Evolutionary conservation across 2,888 invertebrate species (phyloP).

Genomic region (Plagiodera versicolora): DNA sequence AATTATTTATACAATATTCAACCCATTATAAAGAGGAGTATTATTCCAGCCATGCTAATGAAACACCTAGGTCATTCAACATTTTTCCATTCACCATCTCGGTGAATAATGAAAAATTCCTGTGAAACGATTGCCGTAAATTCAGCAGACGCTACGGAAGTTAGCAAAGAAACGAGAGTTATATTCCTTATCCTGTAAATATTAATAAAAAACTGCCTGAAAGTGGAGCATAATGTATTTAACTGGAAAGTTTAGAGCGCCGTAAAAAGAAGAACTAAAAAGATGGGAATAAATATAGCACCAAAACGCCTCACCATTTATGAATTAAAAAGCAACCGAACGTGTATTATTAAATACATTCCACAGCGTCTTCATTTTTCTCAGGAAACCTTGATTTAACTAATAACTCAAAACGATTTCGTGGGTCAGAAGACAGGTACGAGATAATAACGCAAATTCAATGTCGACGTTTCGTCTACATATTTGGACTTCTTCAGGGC

Average conservation of each 20-base stretch:
- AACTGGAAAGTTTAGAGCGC: slow-evolving; percentile 21
- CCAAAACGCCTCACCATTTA: slow-evolving; percentile 11
- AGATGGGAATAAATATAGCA: slow-evolving; percentile 13
- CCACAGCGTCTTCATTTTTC: neutral
- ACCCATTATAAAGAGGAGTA: too few species aligned
- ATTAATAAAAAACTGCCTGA: slow-evolving; percentile 23
- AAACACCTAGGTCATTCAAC: neutral
- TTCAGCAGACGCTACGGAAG: slow-evolving; percentile 10
- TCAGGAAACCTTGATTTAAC: neutral
- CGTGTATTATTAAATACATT: neutral
- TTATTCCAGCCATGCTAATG: too few species aligned
- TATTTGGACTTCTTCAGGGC: too few species aligned
- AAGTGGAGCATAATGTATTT: slow-evolving; percentile 23
- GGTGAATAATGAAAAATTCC: slow-evolving; percentile 4
- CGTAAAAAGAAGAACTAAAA: slow-evolving; percentile 15
- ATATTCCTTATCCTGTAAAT: slow-evolving; percentile 18
- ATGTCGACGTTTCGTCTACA: too few species aligned
- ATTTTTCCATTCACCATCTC: neutral
- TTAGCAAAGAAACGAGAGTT: slow-evolving; percentile 16
- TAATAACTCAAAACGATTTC: neutral
- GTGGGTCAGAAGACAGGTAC: too few species aligned
- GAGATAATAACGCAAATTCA: too few species aligned
- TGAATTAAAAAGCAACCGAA: slow-evolving; percentile 6
- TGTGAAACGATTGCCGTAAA: slow-evolving; percentile 13
- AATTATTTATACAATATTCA: too few species aligned